Conservation (phyloP, 2,888 invertebrate genomes). For the Nemapogon koenigi region DNA sequence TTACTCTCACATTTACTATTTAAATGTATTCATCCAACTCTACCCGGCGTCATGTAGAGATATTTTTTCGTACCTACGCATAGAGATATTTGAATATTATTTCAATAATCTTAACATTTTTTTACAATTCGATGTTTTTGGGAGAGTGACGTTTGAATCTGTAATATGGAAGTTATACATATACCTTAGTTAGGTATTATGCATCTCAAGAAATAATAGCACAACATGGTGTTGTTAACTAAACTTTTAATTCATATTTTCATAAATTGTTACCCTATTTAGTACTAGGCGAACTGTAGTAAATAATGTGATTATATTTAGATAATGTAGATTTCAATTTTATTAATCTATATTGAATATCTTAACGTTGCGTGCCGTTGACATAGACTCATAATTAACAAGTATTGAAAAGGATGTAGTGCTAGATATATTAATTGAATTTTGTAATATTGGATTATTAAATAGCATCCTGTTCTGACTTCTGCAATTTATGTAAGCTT, state of each 20-base stretch:
- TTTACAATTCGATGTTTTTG: constrained; percentile 6
- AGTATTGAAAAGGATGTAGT: too few relatives aligned
- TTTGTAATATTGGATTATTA: too few relatives aligned
- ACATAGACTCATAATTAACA: constrained; percentile 1
- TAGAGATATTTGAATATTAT: constrained; percentile 50
- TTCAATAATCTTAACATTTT: constrained; percentile 32
- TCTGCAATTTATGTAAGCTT: too few relatives aligned
- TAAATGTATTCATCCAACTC: constrained; percentile 63
- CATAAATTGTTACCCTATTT: too few relatives aligned
- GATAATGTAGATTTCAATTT: constrained; percentile 9
- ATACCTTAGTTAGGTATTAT: too few relatives aligned
- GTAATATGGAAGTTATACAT: too few relatives aligned
- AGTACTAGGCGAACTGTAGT: too few relatives aligned
- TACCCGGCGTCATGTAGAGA: constrained; percentile 30
- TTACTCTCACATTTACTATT: constrained; percentile 57
- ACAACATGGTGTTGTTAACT: too few relatives aligned
- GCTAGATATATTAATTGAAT: too few relatives aligned
- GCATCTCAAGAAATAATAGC: too few relatives aligned
- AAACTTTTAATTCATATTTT: too few relatives aligned
- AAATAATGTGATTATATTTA: constrained; percentile 8
- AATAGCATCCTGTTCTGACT: too few relatives aligned
- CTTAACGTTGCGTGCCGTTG: constrained; percentile 1
- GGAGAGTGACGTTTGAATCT: constrained; percentile 4
- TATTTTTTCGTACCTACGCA: constrained; percentile 11
- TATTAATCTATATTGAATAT: constrained; percentile 9